Evolutionary conservation across 2,888 invertebrate species (phyloP), one percentile per base, ranked within the genome.

Genomic region (Pyrocoelia pectoralis): DNA sequence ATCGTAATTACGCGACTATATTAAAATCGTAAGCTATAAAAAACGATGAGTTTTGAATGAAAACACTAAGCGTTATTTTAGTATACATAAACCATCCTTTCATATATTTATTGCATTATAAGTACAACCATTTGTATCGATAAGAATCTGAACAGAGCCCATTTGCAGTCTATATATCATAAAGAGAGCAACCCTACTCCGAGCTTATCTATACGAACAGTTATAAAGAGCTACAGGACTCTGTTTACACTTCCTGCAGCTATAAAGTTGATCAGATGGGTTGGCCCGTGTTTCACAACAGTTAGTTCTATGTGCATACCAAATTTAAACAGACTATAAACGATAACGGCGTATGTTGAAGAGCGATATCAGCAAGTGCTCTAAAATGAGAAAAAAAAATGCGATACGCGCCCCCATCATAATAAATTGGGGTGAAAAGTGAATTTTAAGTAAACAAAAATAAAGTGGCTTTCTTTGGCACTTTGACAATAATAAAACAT

Each of bases 171-270:
- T 66, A 65, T 70, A 68, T 53, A 70, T 70, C 70, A 71, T 72
- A 72, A 70, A 68, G 68, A 68, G 68, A 49, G 61, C 67, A 67
- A 66, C 68, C 70, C 68, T 65, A 68, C 66, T 67, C 68, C 64
- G 59, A 56, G 70, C 72, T 74, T 73, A 73, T 74, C 74, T 72
- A 64, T 66, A 55, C 69, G 68, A 72, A 71, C 72, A 69, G 71
- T 72, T 73, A 70, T 72, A 72, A 68, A 73, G 72, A 71, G 73
- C 72, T 71, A 70, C 72, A 68, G 72, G 73, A 72, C 69, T 72
- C 72, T 74, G 74, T 75, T 75, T 75, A 72, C 75, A 75, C 74
- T 73, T 74, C 75, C 75, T 71, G 71, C 69, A 70, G 72, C 73
- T 71, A 74, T 73, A 70, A 67, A 66, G 66, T 64, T 54, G 68